phyloP scores from a whole-genome alignment of 1,140 invertebrate genomes.

The Lordiphosa collinella region DNA sequence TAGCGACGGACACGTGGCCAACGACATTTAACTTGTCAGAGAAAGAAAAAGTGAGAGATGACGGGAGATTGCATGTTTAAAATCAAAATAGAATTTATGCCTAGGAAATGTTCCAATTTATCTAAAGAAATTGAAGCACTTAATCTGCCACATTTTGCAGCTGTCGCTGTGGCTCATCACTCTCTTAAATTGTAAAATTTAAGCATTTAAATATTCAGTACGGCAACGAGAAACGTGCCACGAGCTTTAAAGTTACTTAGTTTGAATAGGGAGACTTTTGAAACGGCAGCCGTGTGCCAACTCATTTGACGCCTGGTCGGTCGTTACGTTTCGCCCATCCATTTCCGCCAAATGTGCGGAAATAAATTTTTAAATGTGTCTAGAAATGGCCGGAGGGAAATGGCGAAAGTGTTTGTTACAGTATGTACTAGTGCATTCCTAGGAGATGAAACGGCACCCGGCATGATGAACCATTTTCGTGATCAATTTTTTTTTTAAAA shows the following conservation, averaged over 20 bases:
- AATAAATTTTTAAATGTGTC: constrained; percentile 61
- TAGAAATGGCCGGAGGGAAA: constrained; percentile 22
- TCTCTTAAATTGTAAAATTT: constrained; percentile 45
- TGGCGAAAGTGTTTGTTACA: constrained; percentile 8
- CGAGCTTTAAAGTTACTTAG: constrained; percentile 9
- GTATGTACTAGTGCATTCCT: not conserved
- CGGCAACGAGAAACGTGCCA: not conserved
- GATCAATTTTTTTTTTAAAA: too few relatives aligned
- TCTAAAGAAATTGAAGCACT: not conserved
- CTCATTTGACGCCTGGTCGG: constrained; percentile 48
- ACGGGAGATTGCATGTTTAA: constrained; percentile 48
- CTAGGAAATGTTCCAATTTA: constrained; percentile 34
- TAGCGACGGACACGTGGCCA: constrained; percentile 26
- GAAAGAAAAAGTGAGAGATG: constrained; percentile 1
- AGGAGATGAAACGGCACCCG: not conserved
- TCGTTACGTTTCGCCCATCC: constrained; percentile 46
- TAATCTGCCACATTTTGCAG: constrained; percentile 24
- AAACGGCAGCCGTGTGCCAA: constrained; percentile 31
- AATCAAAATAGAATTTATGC: constrained; percentile 50
- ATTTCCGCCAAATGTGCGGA: constrained; percentile 38
- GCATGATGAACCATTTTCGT: too few relatives aligned
- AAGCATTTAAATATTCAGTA: constrained; percentile 60
- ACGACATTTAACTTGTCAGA: constrained; percentile 5
- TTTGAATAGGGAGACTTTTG: not conserved
- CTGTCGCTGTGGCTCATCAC: constrained; percentile 8